Evolutionary conservation across 2,888 invertebrate species (phyloP), one percentile per base, ranked within the genome.

Genomic region (Drosophila differens): DNA sequence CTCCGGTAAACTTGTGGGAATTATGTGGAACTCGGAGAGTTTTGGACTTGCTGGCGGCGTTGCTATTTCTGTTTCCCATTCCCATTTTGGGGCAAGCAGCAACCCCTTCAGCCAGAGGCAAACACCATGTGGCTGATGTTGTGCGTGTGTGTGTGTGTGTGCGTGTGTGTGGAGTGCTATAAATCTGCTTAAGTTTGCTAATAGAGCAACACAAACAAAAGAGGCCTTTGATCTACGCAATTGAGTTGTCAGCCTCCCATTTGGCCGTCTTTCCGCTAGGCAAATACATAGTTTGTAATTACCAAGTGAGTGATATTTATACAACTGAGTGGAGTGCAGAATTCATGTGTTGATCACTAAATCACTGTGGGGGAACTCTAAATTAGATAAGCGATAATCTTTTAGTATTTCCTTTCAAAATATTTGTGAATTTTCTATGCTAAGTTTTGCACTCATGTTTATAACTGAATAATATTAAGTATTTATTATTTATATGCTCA

Each of bases 141-240:
- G 19, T 41, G 22, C 33, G 67, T 41, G 41, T 41, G 41, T 41
- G 19, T 39, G 19, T 19, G 16, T 16, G 39, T 52, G 22, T 49
- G 14, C 41, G 30, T 66, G 52, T 74, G 68, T 57, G 44, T 58
- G 19, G 64, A 53, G 44, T 58, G 19, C 30, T 47, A 41, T 65
- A 37, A 66, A 70, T 74, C 66, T 63, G 44, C 54, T 37, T 37
- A 65, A 73, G 58, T 60, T 60, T 62, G 25, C 57, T 22, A 63
- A 58, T 58, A 58, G 39, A 25, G 32, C 47, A 32, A 16, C 47
- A n/a, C 57, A 28, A 5, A 61, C 39, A 49, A n/a, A 22, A 19
- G 12, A 7, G n/a, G 37, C 67, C 60, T 75, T 81, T 79, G 73
- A 79, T 81, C 78, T 77, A 9, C 22, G 37, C 44, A 61, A 62